Conservation (phyloP, 2,113 vertebrate genomes). For the Petrocephalus microphthalmus region DNA sequence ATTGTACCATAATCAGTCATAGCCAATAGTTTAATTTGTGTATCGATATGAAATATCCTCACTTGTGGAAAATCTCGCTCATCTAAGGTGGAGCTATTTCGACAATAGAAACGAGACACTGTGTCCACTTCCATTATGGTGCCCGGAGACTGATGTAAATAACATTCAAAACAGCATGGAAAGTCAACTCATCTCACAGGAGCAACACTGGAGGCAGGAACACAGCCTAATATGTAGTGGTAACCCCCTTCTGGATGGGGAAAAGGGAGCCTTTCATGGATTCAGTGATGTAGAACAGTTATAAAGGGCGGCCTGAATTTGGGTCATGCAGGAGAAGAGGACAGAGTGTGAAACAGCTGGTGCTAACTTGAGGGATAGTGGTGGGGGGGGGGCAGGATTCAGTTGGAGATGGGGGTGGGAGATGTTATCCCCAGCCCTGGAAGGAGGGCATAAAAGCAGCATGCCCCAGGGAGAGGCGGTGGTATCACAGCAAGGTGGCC, state of each 20-base stretch:
- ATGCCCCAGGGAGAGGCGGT: slow-evolving; percentile 28
- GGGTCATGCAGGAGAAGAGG: slow-evolving; percentile 10
- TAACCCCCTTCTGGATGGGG: not conserved
- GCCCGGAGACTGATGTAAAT: slow-evolving; percentile 6
- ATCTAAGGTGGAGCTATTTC: not conserved
- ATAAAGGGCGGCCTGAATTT: slow-evolving; percentile 21
- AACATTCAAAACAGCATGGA: slow-evolving; percentile 8
- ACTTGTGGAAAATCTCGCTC: not conserved
- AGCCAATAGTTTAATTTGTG: not conserved
- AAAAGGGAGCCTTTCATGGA: not conserved
- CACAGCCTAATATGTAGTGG: not conserved
- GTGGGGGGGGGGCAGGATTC: not conserved
- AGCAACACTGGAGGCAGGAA: not conserved
- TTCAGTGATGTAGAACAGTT: slow-evolving; percentile 22
- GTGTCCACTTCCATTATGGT: not conserved
- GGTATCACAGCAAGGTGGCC: slow-evolving; percentile 42
- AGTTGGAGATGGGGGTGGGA: not conserved
- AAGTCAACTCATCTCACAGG: slow-evolving; percentile 1
- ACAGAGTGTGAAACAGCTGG: slow-evolving; percentile 12
- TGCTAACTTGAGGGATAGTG: not conserved
- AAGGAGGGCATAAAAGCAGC: not conserved
- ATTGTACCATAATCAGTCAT: not conserved
- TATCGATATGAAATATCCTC: not conserved
- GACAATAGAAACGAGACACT: not conserved
- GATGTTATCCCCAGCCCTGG: not conserved